Conservation (phyloP, 2,888 invertebrate genomes). For the Sinelater perroti region DNA sequence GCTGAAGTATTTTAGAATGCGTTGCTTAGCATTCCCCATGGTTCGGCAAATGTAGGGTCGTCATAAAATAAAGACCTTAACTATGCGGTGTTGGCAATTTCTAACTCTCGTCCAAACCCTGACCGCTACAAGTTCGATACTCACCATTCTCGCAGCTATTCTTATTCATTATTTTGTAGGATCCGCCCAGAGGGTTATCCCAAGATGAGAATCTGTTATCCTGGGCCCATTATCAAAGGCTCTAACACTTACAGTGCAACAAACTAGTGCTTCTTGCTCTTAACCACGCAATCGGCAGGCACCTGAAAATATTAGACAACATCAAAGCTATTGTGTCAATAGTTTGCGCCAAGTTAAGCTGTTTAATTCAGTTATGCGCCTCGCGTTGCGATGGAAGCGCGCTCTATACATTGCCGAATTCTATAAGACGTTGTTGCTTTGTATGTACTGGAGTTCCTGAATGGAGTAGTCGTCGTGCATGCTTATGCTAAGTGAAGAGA, state of each 20-base stretch:
- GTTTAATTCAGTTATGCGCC: constrained; percentile 34
- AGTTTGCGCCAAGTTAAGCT: constrained; percentile 34
- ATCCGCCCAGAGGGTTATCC: constrained; percentile 5
- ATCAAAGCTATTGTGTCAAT: constrained; percentile 26
- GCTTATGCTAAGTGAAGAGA: constrained; percentile 38
- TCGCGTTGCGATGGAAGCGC: constrained; percentile 28
- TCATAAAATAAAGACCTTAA: constrained; percentile 8
- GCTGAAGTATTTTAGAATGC: no score
- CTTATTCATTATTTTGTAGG: constrained; percentile 22
- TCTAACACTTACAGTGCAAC: no score
- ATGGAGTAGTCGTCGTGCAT: constrained; percentile 35
- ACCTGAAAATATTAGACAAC: background rate
- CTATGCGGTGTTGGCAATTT: constrained; percentile 5
- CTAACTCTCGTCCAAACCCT: background rate
- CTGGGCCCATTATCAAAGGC: constrained; percentile 10
- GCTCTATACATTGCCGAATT: constrained; percentile 32
- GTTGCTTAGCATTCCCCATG: no score
- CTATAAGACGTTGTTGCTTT: constrained; percentile 37
- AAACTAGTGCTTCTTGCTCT: no score
- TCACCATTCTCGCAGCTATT: constrained; percentile 7
- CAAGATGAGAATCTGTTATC: constrained; percentile 22
- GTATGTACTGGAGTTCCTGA: constrained; percentile 35
- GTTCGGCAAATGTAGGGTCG: background rate
- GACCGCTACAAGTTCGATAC: constrained; percentile 17
- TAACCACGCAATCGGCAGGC: background rate